Percentiles rank a stretch among this genome's conserved stretches.
These are phyloP conservation scores for Chloroceryle aenea DNA, from an alignment of 2,113 vertebrate genomes.

Conservation along the genomic window DNA sequence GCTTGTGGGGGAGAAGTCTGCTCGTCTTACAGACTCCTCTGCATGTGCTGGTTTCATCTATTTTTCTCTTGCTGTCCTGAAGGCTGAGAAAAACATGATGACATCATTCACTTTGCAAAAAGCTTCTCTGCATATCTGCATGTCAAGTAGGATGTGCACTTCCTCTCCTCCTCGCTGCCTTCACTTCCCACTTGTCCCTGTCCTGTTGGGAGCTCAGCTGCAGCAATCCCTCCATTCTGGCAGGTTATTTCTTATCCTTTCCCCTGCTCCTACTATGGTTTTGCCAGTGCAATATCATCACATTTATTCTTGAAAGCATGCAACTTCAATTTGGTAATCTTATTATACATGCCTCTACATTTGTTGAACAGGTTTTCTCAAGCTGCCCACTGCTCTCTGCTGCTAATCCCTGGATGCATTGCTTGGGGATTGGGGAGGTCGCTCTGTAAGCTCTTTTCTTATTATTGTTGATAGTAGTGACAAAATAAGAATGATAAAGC, in stretches of 20 bases:
- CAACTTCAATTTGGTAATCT: slow-evolving; percentile 57
- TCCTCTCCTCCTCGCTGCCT: slow-evolving; percentile 29
- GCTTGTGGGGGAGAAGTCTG: not conserved
- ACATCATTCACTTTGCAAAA: slow-evolving; percentile 57
- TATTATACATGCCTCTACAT: slow-evolving; percentile 52
- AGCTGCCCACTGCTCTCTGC: slow-evolving; percentile 48
- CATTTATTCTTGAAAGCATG: slow-evolving; percentile 58
- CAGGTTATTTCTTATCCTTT: not conserved
- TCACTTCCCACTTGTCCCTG: slow-evolving; percentile 50
- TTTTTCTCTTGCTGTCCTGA: slow-evolving; percentile 60
- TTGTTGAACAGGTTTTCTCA: slow-evolving; percentile 52
- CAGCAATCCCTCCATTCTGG: not conserved
- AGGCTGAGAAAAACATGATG: slow-evolving; percentile 58
- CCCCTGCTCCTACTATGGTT: not conserved
- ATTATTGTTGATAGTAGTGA: slow-evolving; percentile 69
- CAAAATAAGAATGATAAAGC: slow-evolving; percentile 69
- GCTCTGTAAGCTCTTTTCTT: slow-evolving; percentile 59
- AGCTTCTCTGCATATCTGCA: slow-evolving; percentile 61
- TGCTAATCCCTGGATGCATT: slow-evolving; percentile 56
- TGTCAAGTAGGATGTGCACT: slow-evolving; percentile 56
- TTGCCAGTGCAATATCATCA: slow-evolving; percentile 11
- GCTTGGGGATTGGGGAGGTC: slow-evolving; percentile 34
- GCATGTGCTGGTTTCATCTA: slow-evolving; percentile 47
- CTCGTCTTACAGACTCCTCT: slow-evolving; percentile 58
- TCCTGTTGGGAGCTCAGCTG: slow-evolving; percentile 38